Conservation (phyloP, 2,888 invertebrate genomes). For the Resseliella maxima region DNA sequence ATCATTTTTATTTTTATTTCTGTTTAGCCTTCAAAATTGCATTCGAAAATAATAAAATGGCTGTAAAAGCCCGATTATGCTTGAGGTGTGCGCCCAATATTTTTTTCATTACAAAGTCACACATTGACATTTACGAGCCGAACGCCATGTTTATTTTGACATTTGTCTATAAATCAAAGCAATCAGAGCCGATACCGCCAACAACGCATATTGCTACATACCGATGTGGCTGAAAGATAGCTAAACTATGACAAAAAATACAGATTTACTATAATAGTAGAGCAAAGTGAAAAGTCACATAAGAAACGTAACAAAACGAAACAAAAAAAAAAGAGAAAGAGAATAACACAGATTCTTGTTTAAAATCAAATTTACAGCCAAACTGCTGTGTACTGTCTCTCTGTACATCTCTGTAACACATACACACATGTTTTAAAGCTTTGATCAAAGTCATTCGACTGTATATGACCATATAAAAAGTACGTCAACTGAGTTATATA, state of each 20-base stretch:
- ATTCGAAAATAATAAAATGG: too few species aligned
- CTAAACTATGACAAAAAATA: not conserved
- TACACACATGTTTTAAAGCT: not conserved
- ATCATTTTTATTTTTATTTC: not conserved
- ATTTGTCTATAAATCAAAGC: not conserved
- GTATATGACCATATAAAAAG: not conserved
- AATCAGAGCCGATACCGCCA: not conserved
- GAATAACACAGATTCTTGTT: not conserved
- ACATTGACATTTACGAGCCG: not conserved
- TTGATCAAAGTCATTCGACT: not conserved
- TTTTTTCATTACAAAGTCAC: not conserved
- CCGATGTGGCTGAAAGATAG: not conserved
- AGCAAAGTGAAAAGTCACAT: slow-evolving; percentile 15
- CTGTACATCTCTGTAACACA: not conserved
- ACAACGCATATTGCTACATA: not conserved
- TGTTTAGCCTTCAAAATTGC: not conserved
- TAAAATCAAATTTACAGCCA: not conserved
- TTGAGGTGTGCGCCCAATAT: not conserved
- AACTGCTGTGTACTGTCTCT: not conserved
- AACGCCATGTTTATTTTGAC: not conserved
- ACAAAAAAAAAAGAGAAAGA: not conserved
- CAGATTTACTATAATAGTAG: slow-evolving; percentile 9
- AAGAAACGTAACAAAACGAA: too few species aligned
- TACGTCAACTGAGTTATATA: not conserved
- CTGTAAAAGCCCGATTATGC: too few species aligned